These are phyloP conservation scores for Atethmia centrago DNA, from an alignment of 2,888 invertebrate species.

Conservation along the genomic window DNA sequence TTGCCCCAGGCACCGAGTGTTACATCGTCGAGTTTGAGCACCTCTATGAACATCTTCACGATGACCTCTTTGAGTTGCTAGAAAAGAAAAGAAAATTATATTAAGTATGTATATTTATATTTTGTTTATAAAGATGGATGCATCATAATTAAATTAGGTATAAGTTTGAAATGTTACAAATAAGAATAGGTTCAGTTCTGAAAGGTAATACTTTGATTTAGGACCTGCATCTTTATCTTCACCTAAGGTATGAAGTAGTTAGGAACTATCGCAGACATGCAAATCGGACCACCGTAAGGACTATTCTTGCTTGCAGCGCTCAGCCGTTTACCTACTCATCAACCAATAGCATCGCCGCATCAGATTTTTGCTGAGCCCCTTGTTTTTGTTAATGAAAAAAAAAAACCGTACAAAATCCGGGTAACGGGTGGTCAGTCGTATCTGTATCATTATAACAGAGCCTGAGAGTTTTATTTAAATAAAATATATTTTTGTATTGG, in stretches of 20 bases:
- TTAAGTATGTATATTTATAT: neutral
- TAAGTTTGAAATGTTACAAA: neutral
- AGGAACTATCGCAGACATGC: too few species aligned
- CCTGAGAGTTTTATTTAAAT: too few species aligned
- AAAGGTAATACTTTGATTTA: neutral
- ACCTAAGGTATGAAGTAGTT: neutral
- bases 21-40: slow-evolving; percentile 79
- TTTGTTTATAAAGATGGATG: neutral
- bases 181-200: neutral
- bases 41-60: slow-evolving; percentile 87
- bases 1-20: slow-evolving; percentile 86
- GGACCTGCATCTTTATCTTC: neutral
- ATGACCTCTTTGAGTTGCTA: slow-evolving; percentile 86
- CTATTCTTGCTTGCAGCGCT: too few species aligned
- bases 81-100: slow-evolving; percentile 53
- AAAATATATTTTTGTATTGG: too few species aligned
- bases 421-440: too few species aligned
- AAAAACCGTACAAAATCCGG: too few species aligned
- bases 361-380: too few species aligned
- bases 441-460: too few species aligned
- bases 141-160: neutral
- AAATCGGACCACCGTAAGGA: too few species aligned
- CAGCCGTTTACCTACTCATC: too few species aligned
- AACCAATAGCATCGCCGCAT: too few species aligned
- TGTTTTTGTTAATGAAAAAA: too few species aligned